These are phyloP conservation scores for Podiceps cristatus DNA, from an alignment of 2,113 vertebrate genomes.

Conservation along the genomic window DNA sequence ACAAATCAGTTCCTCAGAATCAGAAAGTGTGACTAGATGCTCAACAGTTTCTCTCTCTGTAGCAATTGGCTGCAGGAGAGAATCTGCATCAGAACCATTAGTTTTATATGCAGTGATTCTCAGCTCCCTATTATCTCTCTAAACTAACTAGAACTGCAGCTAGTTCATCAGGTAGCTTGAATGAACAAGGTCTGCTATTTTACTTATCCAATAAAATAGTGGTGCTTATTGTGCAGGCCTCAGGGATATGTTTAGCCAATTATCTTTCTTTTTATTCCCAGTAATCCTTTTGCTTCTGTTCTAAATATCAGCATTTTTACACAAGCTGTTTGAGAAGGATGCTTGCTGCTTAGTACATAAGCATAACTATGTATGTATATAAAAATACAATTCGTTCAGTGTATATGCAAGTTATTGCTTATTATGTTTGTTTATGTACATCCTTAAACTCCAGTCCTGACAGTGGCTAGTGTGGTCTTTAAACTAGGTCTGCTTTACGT, in stretches of 20 bases:
- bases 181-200: not conserved
- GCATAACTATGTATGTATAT: not conserved
- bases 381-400: not conserved
- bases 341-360: not conserved
- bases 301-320: not conserved
- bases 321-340: not conserved
- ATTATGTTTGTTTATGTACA: not conserved
- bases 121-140: not conserved
- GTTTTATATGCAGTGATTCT: not conserved
- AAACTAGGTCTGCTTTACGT: not conserved
- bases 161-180: not conserved
- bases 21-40: conserved; percentile 17
- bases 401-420: not conserved
- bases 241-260: not conserved
- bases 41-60: conserved; percentile 7
- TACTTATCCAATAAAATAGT: not conserved
- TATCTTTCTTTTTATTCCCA: not conserved
- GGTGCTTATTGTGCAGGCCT: not conserved
- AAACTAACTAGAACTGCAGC: not conserved
- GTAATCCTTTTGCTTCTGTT: not conserved
- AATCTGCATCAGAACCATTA: not conserved
- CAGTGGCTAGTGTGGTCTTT: not conserved
- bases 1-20: conserved; percentile 21
- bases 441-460: not conserved
- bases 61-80: not conserved